Evolutionary conservation across 2,888 invertebrate genomes (phyloP), one percentile per base, ranked within the genome.

Genomic region (Lepidocyrtinus sp.): DNA sequence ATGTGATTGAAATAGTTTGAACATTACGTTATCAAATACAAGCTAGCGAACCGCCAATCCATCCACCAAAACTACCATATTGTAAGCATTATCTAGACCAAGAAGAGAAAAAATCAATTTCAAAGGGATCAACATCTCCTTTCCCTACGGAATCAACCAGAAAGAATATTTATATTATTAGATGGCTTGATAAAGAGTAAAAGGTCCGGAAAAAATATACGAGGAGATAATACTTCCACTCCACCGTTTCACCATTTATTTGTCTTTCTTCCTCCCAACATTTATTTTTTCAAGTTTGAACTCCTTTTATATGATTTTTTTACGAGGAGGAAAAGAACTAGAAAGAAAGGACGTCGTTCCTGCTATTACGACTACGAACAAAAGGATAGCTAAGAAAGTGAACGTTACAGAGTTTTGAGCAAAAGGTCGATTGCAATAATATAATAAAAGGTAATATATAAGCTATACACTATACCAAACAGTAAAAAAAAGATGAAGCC

Each of bases 91-190:
- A 59, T 59, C 12, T 21, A n/a, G n/a, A n/a, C n/a, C 59, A 59
- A n/a, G 21, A 12, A 21, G 22, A 1, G n/a, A 22, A 59, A 59
- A 36, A 59, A 59, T 59, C 59, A 59, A 59, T 59, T 59, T 59
- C 21, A 59, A 59, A 59, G 22, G 59, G 59, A 59, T 59, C 59
- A 59, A 19, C 59, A 59, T 59, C 59, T 59, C 59, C 22, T 59
- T 36, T 59, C n/a, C 59, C 59, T 15, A 19, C 22, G n/a, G 22
- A 59, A 59, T 59, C 59, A 59, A 21, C 59, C 21, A 21, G n/a
- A 21, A 59, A 59, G 59, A 59, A 59, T 59, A 59, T 59, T 59
- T 59, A 59, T 59, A 59, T 59, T 59, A 59, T 59, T 59, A 59
- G 59, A 59, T 59, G 59, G 59, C n/a, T 59, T 59, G 59, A 59